Conservation (phyloP, 2,888 invertebrate species). For the Synanthedon vespiformis region DNA sequence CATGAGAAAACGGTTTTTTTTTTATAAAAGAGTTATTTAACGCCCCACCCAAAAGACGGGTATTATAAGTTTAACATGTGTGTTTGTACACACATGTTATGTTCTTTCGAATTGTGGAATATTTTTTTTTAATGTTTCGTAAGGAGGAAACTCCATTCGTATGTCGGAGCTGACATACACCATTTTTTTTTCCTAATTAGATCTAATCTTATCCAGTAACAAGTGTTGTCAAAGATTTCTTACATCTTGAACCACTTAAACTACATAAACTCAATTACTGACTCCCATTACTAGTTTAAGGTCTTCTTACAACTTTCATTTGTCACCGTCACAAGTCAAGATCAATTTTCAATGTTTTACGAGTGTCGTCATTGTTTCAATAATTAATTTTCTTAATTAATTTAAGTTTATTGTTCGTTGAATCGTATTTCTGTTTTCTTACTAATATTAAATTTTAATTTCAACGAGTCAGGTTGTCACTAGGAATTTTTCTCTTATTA, state of each 20-base stretch:
- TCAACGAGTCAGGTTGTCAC: neutral
- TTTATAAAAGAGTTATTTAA: no score
- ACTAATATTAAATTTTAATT: neutral
- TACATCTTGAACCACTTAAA: slow-evolving; percentile 16
- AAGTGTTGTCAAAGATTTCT: slow-evolving; percentile 1
- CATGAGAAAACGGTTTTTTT: no score
- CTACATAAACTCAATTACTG: slow-evolving; percentile 10
- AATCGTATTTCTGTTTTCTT: neutral
- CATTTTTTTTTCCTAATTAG: no score
- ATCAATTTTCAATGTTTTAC: slow-evolving; percentile 2
- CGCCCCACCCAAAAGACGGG: no score
- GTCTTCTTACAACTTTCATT: slow-evolving; percentile 7
- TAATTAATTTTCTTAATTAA: neutral
- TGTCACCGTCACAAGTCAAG: slow-evolving; percentile 5
- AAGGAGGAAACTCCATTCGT: no score
- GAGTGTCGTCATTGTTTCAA: neutral
- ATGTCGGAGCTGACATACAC: no score
- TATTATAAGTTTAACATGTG: no score
- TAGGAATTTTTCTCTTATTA: neutral
- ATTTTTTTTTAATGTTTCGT: no score
- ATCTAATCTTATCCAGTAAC: neutral
- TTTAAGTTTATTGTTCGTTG: neutral
- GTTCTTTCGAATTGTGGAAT: no score
- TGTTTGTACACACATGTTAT: no score
- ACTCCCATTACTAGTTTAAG: slow-evolving; percentile 2